These are phyloP conservation scores for Platichthys stellatus DNA, from an alignment of 2,113 vertebrate genomes.

Conservation along the genomic window DNA sequence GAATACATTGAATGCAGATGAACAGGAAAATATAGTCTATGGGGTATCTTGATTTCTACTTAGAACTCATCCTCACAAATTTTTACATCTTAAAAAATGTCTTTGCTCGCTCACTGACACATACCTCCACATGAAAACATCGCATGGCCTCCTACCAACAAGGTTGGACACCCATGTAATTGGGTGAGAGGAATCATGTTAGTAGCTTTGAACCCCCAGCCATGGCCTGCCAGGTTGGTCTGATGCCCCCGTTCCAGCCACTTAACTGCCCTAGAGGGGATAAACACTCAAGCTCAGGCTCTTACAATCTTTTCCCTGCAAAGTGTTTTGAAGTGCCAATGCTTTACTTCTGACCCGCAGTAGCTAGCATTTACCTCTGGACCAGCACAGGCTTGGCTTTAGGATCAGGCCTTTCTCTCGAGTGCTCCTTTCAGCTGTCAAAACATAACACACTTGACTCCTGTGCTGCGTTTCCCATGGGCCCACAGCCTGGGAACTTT, in stretches of 20 bases:
- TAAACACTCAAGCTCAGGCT: constrained; percentile 28
- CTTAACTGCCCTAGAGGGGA: constrained; percentile 29
- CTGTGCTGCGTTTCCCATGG: constrained; percentile 34
- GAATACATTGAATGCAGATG: too few species aligned
- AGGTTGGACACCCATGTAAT: constrained; percentile 58
- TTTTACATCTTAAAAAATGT: neutral
- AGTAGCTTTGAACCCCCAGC: constrained; percentile 55
- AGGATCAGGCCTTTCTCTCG: constrained; percentile 22
- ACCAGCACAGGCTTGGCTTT: constrained; percentile 4
- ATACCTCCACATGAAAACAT: constrained; percentile 15
- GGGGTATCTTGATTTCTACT: too few species aligned
- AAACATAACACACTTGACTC: constrained; percentile 55
- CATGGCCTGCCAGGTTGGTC: constrained; percentile 38
- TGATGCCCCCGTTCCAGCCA: constrained; percentile 28
- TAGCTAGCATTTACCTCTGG: constrained; percentile 5
- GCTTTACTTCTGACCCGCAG: constrained; percentile 30
- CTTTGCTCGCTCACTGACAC: neutral
- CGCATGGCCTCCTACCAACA: constrained; percentile 9
- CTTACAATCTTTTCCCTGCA: constrained; percentile 7
- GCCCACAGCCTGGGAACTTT: constrained; percentile 43
- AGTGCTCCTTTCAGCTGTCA: constrained; percentile 40
- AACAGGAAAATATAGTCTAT: too few species aligned
- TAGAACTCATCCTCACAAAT: neutral
- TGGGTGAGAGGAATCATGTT: constrained; percentile 66
- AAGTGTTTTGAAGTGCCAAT: constrained; percentile 9